phyloP scores from a whole-genome alignment of 92 coral and sea anemone genomes.

The Paragorgia papillata region DNA sequence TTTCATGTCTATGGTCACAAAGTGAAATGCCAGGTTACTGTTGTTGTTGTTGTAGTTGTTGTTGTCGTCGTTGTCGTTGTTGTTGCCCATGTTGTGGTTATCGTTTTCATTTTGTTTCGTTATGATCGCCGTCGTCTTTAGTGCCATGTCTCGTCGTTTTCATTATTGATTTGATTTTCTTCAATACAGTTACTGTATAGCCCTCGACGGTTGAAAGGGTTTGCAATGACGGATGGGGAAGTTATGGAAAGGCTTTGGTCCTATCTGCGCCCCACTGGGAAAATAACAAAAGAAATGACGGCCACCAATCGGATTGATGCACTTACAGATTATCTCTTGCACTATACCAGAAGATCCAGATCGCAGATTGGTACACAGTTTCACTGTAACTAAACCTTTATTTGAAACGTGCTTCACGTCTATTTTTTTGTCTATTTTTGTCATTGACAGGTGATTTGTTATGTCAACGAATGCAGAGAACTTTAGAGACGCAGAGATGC shows the following conservation, averaged over 20 bases:
- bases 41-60: neutral
- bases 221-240: conserved; percentile 21
- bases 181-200: neutral
- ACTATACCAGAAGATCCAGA: conserved; percentile 5
- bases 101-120: too few relatives aligned
- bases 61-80: too few relatives aligned
- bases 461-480: conserved; percentile 8
- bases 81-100: too few relatives aligned
- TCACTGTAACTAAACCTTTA: neutral
- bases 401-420: neutral
- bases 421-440: too few relatives aligned
- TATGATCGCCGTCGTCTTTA: too few relatives aligned
- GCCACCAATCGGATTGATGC: conserved; percentile 31
- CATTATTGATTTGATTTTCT: too few relatives aligned
- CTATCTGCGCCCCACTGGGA: conserved; percentile 7
- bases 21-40: conserved; percentile 55
- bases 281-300: conserved; percentile 31
- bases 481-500: conserved; percentile 1
- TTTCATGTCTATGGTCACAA: conserved; percentile 65
- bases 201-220: conserved; percentile 1
- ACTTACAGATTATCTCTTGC: conserved; percentile 9
- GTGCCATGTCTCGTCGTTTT: too few relatives aligned
- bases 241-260: conserved; percentile 29
- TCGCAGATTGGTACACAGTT: conserved; percentile 5
- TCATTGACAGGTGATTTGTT: conserved; percentile 9